Evolutionary conservation across 2,797 vertebrate genomes (phyloP), one percentile per base, ranked within the genome.

Genomic region (Channa striata): DNA sequence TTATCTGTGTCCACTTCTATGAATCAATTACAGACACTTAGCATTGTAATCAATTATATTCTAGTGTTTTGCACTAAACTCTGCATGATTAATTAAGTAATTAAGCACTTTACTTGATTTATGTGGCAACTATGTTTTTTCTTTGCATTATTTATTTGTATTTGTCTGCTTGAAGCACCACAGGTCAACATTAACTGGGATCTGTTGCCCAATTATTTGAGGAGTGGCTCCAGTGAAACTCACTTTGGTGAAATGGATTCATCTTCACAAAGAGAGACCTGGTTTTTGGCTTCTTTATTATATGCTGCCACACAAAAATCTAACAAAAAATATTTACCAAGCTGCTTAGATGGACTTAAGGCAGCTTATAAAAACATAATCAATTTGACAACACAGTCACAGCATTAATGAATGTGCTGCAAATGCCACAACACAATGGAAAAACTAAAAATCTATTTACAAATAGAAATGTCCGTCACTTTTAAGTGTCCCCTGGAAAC

Each of bases 1-100:
- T 90, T 90, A 78, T 82, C 72, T 72, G 65, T 77, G 68, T 87
- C 87, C 83, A 89, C 85, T 84, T 85, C 77, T 84, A 88, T 81
- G 77, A 89, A 89, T 90, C 82, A 87, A 84, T 88, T 87, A 86
- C 49, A 68, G 59, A 80, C 75, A 80, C 68, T 87, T 71, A 68
- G 82, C 72, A 79, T 58, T 49, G 69, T 77, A 89, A 87, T 91
- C 77, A 81, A 78, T 91, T 85, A 39, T 78, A 60, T 87, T 90
- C 86, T 72, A 67, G 61, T 69, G 60, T 65, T 80, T 81, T 78
- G 56, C 17, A 7, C 57, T 34, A 59, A 62, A 62, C 74, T 79
- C 59, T 77, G 77, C 65, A 68, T 85, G 85, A 85, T 80, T 84
- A 86, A 89, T 90, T 83, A 70, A 48, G 68, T 74, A 86, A 87